These are phyloP conservation scores for Gasterosteus nipponicus DNA, from an alignment of 2,113 vertebrate species.

Conservation along the genomic window DNA sequence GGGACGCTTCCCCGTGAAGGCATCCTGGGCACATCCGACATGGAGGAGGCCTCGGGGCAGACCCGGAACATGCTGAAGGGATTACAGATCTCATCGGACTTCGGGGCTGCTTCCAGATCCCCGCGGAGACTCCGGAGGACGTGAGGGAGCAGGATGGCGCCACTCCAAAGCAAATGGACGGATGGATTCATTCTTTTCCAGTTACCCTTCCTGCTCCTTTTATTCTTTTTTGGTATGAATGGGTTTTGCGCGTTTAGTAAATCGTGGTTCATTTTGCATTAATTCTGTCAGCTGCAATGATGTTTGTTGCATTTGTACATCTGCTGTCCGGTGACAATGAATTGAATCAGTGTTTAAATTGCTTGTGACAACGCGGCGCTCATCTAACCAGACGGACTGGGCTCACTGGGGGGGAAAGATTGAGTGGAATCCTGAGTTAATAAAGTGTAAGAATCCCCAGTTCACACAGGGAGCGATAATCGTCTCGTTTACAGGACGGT, in stretches of 20 bases:
- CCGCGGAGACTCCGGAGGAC: conserved; percentile 18
- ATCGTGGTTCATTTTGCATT: not conserved
- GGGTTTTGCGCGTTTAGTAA: not conserved
- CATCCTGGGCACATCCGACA: conserved; percentile 24
- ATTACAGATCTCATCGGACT: conserved; percentile 18
- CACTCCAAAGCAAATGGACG: not conserved
- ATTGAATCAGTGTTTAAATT: not conserved
- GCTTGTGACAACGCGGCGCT: not conserved
- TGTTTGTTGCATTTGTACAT: not conserved
- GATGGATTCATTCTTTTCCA: not conserved
- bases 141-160: not conserved
- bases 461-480: conserved; percentile 25
- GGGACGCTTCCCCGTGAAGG: not conserved
- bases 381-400: not conserved
- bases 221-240: not conserved
- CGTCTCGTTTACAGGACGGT: conserved; percentile 18
- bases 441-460: conserved; percentile 36
- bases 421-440: conserved; percentile 2
- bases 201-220: not conserved
- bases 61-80: not conserved
- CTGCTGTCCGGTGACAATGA: not conserved
- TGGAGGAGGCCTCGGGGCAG: conserved; percentile 3
- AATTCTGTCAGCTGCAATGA: not conserved
- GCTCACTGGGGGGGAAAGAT: not conserved
- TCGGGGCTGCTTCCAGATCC: not conserved